Evolutionary conservation across 2,113 vertebrate genomes (phyloP).

Genomic region (Nesogale talazaci): DNA sequence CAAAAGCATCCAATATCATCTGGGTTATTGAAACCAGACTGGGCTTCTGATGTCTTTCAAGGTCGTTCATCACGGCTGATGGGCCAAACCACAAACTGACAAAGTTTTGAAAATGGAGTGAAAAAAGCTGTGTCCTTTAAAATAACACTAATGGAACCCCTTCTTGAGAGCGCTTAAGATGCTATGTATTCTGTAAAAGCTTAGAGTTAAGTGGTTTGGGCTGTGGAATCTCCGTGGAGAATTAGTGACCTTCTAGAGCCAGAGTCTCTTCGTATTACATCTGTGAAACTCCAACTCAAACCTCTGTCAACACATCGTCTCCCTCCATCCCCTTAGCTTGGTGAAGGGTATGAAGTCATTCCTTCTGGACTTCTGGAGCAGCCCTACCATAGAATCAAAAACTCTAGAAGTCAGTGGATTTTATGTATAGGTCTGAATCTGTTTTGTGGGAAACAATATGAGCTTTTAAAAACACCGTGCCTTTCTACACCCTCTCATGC

Average conservation of each 20-base stretch:
- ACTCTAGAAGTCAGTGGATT: conserved; percentile 16
- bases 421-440: background rate
- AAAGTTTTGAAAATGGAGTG: conserved; percentile 60
- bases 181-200: conserved; percentile 73
- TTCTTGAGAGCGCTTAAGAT: conserved; percentile 57
- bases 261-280: conserved; percentile 77
- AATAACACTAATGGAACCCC: conserved; percentile 66
- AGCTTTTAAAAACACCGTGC: background rate
- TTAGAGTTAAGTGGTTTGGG: conserved; percentile 77
- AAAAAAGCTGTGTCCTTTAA: conserved; percentile 68
- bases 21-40: conserved; percentile 75
- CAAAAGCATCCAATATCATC: conserved; percentile 54
- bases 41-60: conserved; percentile 68
- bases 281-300: conserved; percentile 63
- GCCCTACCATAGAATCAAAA: conserved; percentile 40
- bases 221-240: conserved; percentile 70
- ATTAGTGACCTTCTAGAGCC: conserved; percentile 69
- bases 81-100: conserved; percentile 72
- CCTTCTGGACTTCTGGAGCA: conserved; percentile 33
- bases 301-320: conserved; percentile 77
- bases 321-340: conserved; percentile 52
- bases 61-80: conserved; percentile 64
- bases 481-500: background rate
- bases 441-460: background rate
- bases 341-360: conserved; percentile 69